Base-by-base conservation (phyloP, 2,113 vertebrate genomes). In the Hypomesus transpacificus region DNA sequence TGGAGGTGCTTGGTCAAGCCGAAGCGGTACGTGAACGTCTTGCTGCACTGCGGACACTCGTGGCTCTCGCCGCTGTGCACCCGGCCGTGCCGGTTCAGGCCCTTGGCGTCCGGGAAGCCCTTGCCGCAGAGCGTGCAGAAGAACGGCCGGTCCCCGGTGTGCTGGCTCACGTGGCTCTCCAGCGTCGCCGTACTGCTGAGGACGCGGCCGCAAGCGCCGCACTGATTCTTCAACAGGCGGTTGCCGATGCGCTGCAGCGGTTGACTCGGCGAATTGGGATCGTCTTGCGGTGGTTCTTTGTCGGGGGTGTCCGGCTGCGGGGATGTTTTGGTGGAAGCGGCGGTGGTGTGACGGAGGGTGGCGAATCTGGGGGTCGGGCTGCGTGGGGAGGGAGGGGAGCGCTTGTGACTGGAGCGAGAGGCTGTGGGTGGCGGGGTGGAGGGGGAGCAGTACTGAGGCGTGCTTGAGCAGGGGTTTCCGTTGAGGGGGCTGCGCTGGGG, bases 21-120 rank as follows among this genome's bases (percentile, higher is more conserved):
- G n/a, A 89, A 92, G 18, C 82, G 69, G 64, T 90, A 90, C 11
- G 86, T 89, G 46, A 93, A 93, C 20, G 86, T 89, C 54, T 92
- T 90, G 3, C 90, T 87, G 1, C 92, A 93, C 26, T 86, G 69
- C 0, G 81, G 72, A 57, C 92, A 93, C 53, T 86, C 52, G 59
- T 92, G 86, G 22, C 88, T 88, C 13, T 88, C 88, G 13, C 89
- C 87, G 20, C 86, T 85, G 61, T 91, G 90, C 20, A 91, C 90
- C 2, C 86, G 76, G 16, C 73, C 66, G 4, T 92, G 91, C 0
- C 89, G 84, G 73, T 87, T 91, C 1, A 91, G 88, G 64, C 80
- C 78, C 51, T 84, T 84, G 0, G 85, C 66, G 52, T 90, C 88
- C 26, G 88, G 82, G 16, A 92, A 91, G 20, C 59, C 62, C 46